These are phyloP conservation scores for Silvanus unidentatus DNA, from an alignment of 2,888 invertebrate species.

Conservation along the genomic window DNA sequence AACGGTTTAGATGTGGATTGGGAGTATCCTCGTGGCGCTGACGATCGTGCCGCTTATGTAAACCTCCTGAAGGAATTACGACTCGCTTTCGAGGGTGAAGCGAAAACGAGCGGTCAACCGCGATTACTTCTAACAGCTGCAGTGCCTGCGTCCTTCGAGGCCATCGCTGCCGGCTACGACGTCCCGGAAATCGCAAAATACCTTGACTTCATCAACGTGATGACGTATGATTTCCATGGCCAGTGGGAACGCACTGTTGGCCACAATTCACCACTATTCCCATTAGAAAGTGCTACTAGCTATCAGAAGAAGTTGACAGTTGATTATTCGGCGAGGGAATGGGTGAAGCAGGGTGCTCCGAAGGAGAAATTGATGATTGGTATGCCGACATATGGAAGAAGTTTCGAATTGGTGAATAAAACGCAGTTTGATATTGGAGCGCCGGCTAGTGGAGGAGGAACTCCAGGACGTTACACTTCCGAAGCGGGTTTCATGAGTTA, in stretches of 20 bases:
- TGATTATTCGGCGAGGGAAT: constrained; percentile 84
- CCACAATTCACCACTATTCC: constrained; percentile 86
- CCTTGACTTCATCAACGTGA: constrained; percentile 88
- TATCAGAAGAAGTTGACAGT: constrained; percentile 92
- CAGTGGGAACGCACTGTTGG: constrained; percentile 92
- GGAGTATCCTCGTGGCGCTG: constrained; percentile 89
- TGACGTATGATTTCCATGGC: constrained; percentile 95
- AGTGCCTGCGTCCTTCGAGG: constrained; percentile 89
- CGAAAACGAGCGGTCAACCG: constrained; percentile 79
- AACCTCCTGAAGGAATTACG: constrained; percentile 81
- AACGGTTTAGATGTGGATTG: constrained; percentile 91
- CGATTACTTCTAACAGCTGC: constrained; percentile 66
- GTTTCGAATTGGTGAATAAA: constrained; percentile 80
- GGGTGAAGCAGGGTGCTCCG: constrained; percentile 90
- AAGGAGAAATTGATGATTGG: constrained; percentile 92
- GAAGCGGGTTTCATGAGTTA: constrained; percentile 94
- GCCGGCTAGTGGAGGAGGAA: constrained; percentile 82
- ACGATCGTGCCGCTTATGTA: constrained; percentile 79
- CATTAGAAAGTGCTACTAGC: constrained; percentile 81
- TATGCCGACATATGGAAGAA: constrained; percentile 90
- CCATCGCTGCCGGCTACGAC: constrained; percentile 89
- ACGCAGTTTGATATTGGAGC: constrained; percentile 90
- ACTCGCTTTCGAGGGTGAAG: constrained; percentile 72
- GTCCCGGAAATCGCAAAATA: constrained; percentile 92
- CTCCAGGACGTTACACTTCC: constrained; percentile 79